Evolutionary conservation across 2,797 vertebrate species (phyloP).

Genomic region (Sebastes hubbsi): DNA sequence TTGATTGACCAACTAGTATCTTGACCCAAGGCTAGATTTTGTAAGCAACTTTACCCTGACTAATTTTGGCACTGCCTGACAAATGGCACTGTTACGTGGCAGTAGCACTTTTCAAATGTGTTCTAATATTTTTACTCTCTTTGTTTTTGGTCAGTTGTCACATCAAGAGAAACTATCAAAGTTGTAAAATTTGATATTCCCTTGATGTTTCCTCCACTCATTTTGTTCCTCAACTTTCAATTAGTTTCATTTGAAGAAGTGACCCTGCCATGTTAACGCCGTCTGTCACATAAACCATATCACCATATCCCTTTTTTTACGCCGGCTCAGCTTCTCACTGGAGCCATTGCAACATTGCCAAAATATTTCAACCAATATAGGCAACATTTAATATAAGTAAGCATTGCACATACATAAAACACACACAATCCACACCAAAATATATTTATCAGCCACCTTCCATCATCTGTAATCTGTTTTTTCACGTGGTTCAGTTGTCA

Average conservation of each 20-base stretch:
- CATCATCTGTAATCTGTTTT: conserved; percentile 83
- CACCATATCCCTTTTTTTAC: conserved; percentile 39
- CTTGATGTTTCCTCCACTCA: conserved; percentile 46
- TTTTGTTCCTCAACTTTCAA: conserved; percentile 12
- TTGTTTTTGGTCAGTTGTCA: conserved; percentile 27
- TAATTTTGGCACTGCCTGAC: conserved; percentile 63
- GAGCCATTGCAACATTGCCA: conserved; percentile 46
- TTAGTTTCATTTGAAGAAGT: conserved; percentile 59
- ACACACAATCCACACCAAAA: conserved; percentile 39
- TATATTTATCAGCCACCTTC: conserved; percentile 64
- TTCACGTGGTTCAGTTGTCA: conserved; percentile 92
- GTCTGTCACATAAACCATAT: conserved; percentile 60
- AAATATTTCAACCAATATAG: conserved; percentile 33
- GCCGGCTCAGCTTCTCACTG: conserved; percentile 57
- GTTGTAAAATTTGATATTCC: conserved; percentile 42
- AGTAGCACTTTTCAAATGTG: conserved; percentile 63
- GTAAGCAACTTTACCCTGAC: conserved; percentile 73
- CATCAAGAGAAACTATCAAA: conserved; percentile 63
- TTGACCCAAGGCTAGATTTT: conserved; percentile 54
- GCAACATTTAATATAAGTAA: conserved; percentile 32
- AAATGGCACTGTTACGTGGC: conserved; percentile 69
- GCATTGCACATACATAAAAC: background rate
- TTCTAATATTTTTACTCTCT: conserved; percentile 21
- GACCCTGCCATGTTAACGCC: conserved; percentile 68
- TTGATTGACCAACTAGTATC: conserved; percentile 32